These are phyloP conservation scores for Amphiprion ocellaris DNA, from an alignment of 2,113 vertebrate species.

Conservation along the genomic window DNA sequence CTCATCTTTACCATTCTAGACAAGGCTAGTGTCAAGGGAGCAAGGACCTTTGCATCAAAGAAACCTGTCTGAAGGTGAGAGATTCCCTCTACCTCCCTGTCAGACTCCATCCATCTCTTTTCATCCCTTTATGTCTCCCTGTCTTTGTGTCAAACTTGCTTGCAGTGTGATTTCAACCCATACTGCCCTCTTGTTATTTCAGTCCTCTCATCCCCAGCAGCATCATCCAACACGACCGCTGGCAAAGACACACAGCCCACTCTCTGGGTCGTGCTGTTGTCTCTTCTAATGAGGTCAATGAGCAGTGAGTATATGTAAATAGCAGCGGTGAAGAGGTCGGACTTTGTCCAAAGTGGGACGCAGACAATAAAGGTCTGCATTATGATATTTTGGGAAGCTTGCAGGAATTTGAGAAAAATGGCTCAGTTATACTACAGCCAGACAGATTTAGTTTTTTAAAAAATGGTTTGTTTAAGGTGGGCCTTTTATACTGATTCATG, in stretches of 20 bases:
- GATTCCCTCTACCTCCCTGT: slow-evolving; percentile 9
- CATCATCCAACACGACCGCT: slow-evolving; percentile 20
- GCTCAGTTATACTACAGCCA: background rate
- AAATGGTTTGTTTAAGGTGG: slow-evolving; percentile 13
- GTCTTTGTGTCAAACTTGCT: slow-evolving; percentile 32
- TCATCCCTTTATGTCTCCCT: slow-evolving; percentile 27
- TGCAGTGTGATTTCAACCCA: slow-evolving; percentile 11
- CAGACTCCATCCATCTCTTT: slow-evolving; percentile 24
- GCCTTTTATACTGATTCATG: background rate
- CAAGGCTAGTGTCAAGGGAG: slow-evolving; percentile 31
- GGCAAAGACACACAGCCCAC: slow-evolving; percentile 36
- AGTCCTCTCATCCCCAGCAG: slow-evolving; percentile 33
- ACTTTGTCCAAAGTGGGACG: slow-evolving; percentile 68
- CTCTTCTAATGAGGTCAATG: slow-evolving; percentile 72
- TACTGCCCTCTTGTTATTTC: slow-evolving; percentile 23
- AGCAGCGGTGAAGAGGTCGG: slow-evolving; percentile 40
- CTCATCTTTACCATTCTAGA: slow-evolving; percentile 32
- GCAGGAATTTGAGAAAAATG: slow-evolving; percentile 8
- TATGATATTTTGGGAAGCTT: slow-evolving; percentile 12
- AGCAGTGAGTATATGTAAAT: slow-evolving; percentile 60
- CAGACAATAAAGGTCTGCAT: slow-evolving; percentile 45
- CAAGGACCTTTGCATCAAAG: slow-evolving; percentile 40
- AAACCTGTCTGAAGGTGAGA: slow-evolving; percentile 9
- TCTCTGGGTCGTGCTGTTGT: slow-evolving; percentile 6
- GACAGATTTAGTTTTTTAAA: background rate